Conservation (phyloP, 2,113 vertebrate species). For the Rafetus swinhoei region DNA sequence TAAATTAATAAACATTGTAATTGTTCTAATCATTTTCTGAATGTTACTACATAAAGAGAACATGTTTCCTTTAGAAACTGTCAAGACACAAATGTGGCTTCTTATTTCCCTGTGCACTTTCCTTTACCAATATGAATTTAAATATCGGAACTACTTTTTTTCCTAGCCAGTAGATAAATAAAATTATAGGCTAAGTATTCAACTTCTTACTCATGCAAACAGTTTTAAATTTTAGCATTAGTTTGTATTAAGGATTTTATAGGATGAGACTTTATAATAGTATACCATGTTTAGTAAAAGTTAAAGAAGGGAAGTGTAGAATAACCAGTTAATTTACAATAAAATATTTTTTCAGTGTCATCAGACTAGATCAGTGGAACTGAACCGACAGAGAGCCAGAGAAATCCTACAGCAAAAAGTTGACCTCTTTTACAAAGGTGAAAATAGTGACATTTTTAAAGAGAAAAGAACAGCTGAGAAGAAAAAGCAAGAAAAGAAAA, state of each 20-base stretch:
- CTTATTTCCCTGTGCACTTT: not conserved
- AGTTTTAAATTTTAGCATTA: not conserved
- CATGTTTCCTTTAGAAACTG: not conserved
- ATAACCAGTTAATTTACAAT: not conserved
- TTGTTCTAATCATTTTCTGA: not conserved
- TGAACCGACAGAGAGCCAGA: constrained; percentile 90
- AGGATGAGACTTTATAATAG: not conserved
- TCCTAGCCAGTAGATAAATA: not conserved
- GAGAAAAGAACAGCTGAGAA: constrained; percentile 79
- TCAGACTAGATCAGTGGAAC: constrained; percentile 92
- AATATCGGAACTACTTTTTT: not conserved
- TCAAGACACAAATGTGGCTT: not conserved
- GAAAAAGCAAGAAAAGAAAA: constrained; percentile 89
- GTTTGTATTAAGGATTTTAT: not conserved
- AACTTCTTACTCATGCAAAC: not conserved
- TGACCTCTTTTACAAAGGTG: constrained; percentile 88
- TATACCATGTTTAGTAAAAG: not conserved
- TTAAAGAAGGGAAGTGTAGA: not conserved
- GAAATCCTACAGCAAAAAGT: constrained; percentile 90
- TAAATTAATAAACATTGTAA: not conserved
- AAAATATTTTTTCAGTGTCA: constrained; percentile 86
- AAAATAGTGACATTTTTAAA: constrained; percentile 84
- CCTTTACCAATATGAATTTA: not conserved
- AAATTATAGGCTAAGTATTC: not conserved
- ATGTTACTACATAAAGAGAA: not conserved